Percentiles rank a stretch among this genome's conserved stretches.
Evolutionary conservation across 2,113 vertebrate species (phyloP).

Genomic region (Pachyramphus minor): DNA sequence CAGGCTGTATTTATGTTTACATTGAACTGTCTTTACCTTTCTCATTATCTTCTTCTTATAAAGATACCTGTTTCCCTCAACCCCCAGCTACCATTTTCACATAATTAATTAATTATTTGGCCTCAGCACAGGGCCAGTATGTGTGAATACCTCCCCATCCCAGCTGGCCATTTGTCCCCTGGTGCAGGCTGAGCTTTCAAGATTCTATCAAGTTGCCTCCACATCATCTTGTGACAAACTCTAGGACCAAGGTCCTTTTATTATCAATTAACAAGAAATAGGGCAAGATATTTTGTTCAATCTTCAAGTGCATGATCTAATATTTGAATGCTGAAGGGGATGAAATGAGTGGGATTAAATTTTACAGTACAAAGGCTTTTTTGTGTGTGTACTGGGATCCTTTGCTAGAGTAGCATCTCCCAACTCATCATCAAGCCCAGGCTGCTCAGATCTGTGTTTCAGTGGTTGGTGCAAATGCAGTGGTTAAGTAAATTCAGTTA

Average conservation of each 20-base stretch:
- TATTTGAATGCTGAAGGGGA: too few relatives aligned
- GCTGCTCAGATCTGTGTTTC: neutral
- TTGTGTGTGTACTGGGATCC: neutral
- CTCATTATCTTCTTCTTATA: neutral
- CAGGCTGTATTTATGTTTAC: neutral
- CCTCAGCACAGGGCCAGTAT: neutral
- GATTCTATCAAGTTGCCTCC: neutral
- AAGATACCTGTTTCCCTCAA: neutral
- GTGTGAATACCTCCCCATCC: neutral
- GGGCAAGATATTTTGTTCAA: neutral
- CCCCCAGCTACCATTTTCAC: neutral
- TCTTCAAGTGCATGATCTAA: neutral
- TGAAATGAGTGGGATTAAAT: too few relatives aligned
- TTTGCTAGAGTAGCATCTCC: neutral
- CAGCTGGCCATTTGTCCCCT: neutral
- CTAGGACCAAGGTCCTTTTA: neutral
- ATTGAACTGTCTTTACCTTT: neutral
- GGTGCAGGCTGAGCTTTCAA: neutral
- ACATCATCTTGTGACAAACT: neutral
- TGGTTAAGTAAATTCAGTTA: neutral
- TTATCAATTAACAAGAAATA: neutral
- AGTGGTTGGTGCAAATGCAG: neutral
- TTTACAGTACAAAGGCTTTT: too few relatives aligned
- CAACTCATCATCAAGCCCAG: neutral
- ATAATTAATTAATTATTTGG: neutral